These are phyloP conservation scores for Uromys caudimaculatus DNA, from an alignment of 2,797 vertebrate genomes.

Conservation along the genomic window DNA sequence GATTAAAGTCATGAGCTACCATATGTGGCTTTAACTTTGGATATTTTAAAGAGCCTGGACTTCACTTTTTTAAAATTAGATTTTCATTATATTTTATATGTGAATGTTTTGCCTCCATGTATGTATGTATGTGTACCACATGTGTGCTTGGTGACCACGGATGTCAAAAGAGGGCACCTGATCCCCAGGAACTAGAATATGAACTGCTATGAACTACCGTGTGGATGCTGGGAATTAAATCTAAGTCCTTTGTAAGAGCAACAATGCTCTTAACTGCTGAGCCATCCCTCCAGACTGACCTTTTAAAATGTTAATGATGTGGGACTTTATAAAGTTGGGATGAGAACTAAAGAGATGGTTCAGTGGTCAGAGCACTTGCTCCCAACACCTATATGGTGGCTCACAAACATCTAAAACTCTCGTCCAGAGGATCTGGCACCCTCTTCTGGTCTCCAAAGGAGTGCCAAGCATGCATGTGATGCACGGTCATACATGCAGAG, in stretches of 20 bases:
- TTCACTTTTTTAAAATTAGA: not conserved
- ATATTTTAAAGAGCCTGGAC: not conserved
- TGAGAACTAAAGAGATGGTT: not conserved
- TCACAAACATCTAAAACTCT: not conserved
- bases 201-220: not conserved
- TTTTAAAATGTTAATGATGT: not conserved
- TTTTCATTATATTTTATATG: not conserved
- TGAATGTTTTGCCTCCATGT: not conserved
- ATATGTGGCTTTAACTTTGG: not conserved
- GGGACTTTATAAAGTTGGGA: not conserved
- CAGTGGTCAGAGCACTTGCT: not conserved
- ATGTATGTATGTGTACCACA: not conserved
- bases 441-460: not conserved
- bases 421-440: not conserved
- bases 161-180: not conserved
- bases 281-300: not conserved
- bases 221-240: not conserved
- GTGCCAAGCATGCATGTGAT: not conserved
- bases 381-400: not conserved
- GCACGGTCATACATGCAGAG: not conserved
- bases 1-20: not conserved
- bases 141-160: not conserved
- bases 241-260: not conserved
- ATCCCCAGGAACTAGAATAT: not conserved
- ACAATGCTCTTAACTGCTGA: not conserved